phyloP scores from a whole-genome alignment of 2,113 vertebrate species.

The Siphamia tubifer region DNA sequence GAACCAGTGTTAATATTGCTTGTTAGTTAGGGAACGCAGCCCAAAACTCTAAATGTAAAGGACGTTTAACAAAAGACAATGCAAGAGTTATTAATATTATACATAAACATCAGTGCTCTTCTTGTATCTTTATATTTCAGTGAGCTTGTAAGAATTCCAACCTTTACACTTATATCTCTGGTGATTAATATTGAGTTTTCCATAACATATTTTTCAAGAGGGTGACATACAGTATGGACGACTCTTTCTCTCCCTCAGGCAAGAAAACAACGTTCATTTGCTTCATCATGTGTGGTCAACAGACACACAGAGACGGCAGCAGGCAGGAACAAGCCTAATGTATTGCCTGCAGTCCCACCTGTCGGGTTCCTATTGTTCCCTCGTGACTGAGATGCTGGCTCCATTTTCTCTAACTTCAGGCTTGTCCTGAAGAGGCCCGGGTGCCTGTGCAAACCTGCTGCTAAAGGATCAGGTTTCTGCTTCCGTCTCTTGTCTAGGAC shows the following conservation, averaged over 20 bases:
- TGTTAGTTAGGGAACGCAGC: conserved; percentile 7
- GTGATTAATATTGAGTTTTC: conserved; percentile 7
- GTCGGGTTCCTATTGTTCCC: conserved; percentile 58
- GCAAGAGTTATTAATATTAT: conserved; percentile 1
- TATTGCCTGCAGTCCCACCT: conserved; percentile 63
- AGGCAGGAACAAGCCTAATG: conserved; percentile 54
- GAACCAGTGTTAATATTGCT: neutral
- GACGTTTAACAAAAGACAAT: neutral
- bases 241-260: conserved; percentile 25
- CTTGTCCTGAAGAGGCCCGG: conserved; percentile 29
- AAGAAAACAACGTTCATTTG: conserved; percentile 57
- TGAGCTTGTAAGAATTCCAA: neutral
- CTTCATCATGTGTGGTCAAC: conserved; percentile 70
- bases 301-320: conserved; percentile 52
- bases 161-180: neutral
- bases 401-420: conserved; percentile 53
- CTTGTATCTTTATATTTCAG: conserved; percentile 5
- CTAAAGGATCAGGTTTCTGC: conserved; percentile 45
- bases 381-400: conserved; percentile 45
- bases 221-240: conserved; percentile 13
- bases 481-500: conserved; percentile 34
- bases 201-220: conserved; percentile 4
- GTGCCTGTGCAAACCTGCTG: conserved; percentile 65
- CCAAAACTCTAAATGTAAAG: neutral
- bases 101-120: neutral